phyloP scores from a whole-genome alignment of 1,140 invertebrate species.

The Drosophila prosaltans region DNA sequence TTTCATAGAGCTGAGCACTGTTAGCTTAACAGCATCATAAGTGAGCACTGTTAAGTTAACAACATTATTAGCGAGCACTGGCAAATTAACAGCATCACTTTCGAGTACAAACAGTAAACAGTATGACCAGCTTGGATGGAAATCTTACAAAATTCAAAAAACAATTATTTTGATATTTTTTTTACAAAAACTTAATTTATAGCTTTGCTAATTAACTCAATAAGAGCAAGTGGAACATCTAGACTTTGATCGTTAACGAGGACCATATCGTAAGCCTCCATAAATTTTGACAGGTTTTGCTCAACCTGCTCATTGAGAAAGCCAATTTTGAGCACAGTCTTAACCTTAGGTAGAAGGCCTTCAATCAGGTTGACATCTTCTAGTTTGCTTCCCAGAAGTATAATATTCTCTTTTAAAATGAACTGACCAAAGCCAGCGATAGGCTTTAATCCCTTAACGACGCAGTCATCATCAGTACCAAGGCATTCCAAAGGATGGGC shows the following conservation, averaged over 20 bases:
- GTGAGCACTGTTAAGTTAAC: background rate
- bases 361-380: background rate
- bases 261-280: conserved; percentile 93
- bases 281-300: conserved; percentile 88
- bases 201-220: conserved; percentile 58
- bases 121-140: background rate
- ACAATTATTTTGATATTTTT: background rate
- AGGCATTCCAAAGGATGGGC: background rate
- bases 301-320: conserved; percentile 93
- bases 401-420: background rate
- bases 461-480: too few species aligned
- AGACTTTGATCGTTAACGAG: conserved; percentile 93
- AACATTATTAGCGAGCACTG: background rate
- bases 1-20: conserved; percentile 7
- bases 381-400: background rate
- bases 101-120: background rate
- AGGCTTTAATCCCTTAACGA: background rate
- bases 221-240: conserved; percentile 85
- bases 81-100: background rate
- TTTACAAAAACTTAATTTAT: background rate
- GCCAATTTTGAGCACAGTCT: conserved; percentile 88
- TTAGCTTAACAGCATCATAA: background rate
- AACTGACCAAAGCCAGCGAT: background rate
- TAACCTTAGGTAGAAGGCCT: background rate
- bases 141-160: background rate